Conservation (phyloP, 2,113 vertebrate species). For the Sinocyclocheilus grahami region DNA sequence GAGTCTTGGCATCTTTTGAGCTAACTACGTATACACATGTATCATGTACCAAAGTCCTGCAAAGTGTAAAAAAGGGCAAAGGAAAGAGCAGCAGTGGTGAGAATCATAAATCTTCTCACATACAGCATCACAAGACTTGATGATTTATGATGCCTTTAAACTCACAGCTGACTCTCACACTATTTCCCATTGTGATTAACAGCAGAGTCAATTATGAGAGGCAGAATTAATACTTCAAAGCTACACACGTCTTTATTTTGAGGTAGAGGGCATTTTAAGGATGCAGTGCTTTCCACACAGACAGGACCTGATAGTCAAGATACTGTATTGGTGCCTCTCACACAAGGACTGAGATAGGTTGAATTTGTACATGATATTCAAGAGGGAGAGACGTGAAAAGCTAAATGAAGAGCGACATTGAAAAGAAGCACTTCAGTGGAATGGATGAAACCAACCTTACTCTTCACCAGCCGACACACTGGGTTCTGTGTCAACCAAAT, state of each 20-base stretch:
- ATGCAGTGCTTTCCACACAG: background rate
- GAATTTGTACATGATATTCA: background rate
- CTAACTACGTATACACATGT: background rate
- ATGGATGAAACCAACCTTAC: background rate
- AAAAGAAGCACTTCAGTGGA: background rate
- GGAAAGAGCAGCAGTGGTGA: conserved; percentile 2
- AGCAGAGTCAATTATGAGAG: conserved; percentile 27
- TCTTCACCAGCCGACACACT: background rate
- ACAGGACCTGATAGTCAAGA: background rate
- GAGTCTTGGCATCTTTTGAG: background rate
- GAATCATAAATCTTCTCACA: conserved; percentile 15
- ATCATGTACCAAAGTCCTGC: background rate
- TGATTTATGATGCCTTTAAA: conserved; percentile 40
- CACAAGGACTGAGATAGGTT: background rate
- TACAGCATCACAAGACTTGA: background rate
- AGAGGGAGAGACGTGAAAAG: background rate
- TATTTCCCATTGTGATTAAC: background rate
- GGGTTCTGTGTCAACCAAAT: background rate
- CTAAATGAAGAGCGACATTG: background rate
- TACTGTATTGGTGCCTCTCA: background rate
- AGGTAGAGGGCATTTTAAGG: conserved; percentile 6
- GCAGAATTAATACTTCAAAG: background rate
- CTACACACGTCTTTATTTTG: background rate
- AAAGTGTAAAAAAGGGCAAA: background rate
- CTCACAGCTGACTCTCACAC: conserved; percentile 31